Evolutionary conservation across 2,797 vertebrate species (phyloP).

Genomic region (Rhinatrema bivittatum): DNA sequence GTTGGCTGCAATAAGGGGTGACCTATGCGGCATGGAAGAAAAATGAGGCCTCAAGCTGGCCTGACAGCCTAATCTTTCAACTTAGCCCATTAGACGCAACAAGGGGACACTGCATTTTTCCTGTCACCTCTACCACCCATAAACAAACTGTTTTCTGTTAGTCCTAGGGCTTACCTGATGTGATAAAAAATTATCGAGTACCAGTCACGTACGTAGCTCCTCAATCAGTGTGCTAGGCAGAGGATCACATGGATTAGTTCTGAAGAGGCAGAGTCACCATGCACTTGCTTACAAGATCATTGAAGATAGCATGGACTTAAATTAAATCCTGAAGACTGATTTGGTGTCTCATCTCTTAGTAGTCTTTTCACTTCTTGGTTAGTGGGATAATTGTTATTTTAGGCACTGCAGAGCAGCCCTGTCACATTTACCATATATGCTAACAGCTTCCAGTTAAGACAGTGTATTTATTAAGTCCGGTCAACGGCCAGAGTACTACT

Average conservation of each 20-base stretch:
- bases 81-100: conserved; percentile 66
- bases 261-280: conserved; percentile 44
- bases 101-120: conserved; percentile 61
- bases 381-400: neutral
- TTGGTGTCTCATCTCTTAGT: conserved; percentile 23
- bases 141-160: conserved; percentile 68
- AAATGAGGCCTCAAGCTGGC: conserved; percentile 77
- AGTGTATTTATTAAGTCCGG: neutral
- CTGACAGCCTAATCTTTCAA: conserved; percentile 92
- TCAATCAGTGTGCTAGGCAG: conserved; percentile 50
- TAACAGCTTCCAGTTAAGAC: neutral
- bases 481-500: neutral
- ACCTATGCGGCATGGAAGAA: conserved; percentile 64
- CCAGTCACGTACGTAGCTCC: conserved; percentile 39
- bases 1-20: conserved; percentile 51
- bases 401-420: neutral
- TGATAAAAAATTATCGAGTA: conserved; percentile 68
- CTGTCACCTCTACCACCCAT: conserved; percentile 69
- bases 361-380: neutral
- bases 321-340: conserved; percentile 26
- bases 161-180: conserved; percentile 46
- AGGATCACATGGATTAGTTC: conserved; percentile 55
- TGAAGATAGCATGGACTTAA: conserved; percentile 37
- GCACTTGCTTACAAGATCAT: conserved; percentile 50
- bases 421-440: neutral